Evolutionary conservation across 2,797 vertebrate species (phyloP), one percentile per base, ranked within the genome.

Genomic region (Sorex maritimensis): DNA sequence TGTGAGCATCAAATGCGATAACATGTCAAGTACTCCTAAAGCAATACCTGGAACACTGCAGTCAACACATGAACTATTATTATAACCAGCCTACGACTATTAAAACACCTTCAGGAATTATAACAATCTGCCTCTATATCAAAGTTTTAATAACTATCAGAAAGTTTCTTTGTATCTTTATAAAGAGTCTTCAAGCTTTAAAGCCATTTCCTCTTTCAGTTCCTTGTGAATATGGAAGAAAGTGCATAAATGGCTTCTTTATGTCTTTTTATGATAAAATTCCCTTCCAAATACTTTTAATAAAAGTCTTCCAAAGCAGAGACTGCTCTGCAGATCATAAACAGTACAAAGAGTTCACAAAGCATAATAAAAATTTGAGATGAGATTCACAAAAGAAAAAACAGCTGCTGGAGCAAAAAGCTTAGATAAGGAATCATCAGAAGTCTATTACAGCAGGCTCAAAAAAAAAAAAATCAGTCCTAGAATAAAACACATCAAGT

Each of bases 311-410:
- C 17, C 58, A 91, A 93, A 90, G n/a, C 14, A 81, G 65, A 96
- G 86, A 44, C 5, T 86, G 77, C 13, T 88, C 67, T 17, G 61
- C 14, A 28, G 65, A 83, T 84, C 73, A 80, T 67, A 80, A 93
- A 88, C 28, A 77, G 28, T 90, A 85, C 12, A 81, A 94, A 88
- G 34, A 94, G 38, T 81, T 93, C 52, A 88, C 63, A 87, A 95
- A 91, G 38, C 67, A 88, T 81, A 93, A 85, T 86, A 86, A 86
- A 93, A 93, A 75, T 88, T 71, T 92, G 77, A 95, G 68, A 96
- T 92, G 77, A 95, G 68, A 96, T 79, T 95, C 30, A 79, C 41
- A 63, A 90, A 91, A 94, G 61, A 77, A 89, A 23, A 86, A 90
- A 86, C 7, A 94, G 49, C 49, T 82, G 72, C 83, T 80, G 34